Base-by-base conservation (phyloP, 1,140 invertebrate genomes). In the Tetraneura akinire region DNA sequence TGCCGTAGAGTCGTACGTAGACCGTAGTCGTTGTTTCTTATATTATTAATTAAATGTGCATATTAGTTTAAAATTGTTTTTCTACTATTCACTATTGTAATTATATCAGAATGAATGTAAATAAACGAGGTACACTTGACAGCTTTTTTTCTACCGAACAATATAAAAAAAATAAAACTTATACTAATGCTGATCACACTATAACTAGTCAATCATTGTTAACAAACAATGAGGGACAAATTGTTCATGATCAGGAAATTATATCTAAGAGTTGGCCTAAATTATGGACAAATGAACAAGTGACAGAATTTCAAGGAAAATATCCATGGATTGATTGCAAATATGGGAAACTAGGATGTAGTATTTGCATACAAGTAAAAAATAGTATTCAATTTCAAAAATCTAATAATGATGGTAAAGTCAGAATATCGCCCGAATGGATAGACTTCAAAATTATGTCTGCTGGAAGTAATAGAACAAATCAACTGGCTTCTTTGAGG, bases 381-480 rank as follows among this genome's bases (percentile, higher is more conserved):
- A 62, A 62, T 32, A 62, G 26, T 62, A 8, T 14, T 62, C 11
- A 62, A 13, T 62, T 62, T 29, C 57, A 62, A 32, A 68, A 68
- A 66, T 37, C 37, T 18, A 66, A n/a, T 16, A n/a, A 14, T 68
- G 64, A 68, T 68, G 18, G 42, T 11, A 68, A 68, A 68, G 18
- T 68, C 45, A 8, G 23, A 68, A 68, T 45, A 0, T 68, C 64
- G 16, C 18, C 14, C 29, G 42, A 71, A 29, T 51, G 68, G 68
- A 23, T 71, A 26, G n/a, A 74, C 18, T 55, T 74, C 37, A 21
- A 21, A 73, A 74, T 74, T 26, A n/a, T 74, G 47, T 26, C 71
- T 74, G 71, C 23, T 74, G 23, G 47, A 73, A 73, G 70, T 73
- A 53, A 73, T 73, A 51, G 70, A 13, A 73, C 37, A 21, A 73